A percentile compares a stretch with the other conserved stretches of the same genome.
These are phyloP conservation scores for Petrolisthes cinctipes DNA, from an alignment of 2,888 invertebrate species.

Conservation along the genomic window DNA sequence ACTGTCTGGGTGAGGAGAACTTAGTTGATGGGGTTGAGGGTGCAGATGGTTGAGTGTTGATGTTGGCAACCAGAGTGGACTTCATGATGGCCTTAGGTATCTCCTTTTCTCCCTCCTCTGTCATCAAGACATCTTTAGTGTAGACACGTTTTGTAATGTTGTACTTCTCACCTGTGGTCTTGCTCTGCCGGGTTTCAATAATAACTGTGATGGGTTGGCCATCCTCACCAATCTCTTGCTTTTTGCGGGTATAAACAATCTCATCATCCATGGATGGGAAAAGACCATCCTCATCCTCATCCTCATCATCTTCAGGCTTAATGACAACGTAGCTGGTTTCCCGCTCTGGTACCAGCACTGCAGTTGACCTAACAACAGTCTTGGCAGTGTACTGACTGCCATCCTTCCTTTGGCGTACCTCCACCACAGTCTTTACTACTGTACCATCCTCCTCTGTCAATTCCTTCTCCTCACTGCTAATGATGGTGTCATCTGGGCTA, in stretches of 20 bases:
- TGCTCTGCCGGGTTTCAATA: slow-evolving; percentile 62
- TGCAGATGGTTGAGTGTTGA: neutral
- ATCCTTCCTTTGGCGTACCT: slow-evolving; percentile 47
- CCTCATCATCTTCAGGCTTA: slow-evolving; percentile 54
- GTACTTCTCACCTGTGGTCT: slow-evolving; percentile 60
- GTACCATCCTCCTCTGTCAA: slow-evolving; percentile 60
- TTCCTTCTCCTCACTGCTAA: slow-evolving; percentile 60
- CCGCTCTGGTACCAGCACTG: slow-evolving; percentile 60
- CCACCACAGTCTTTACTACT: slow-evolving; percentile 51
- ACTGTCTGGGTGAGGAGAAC: neutral
- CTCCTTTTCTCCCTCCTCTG: slow-evolving; percentile 60
- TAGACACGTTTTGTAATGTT: slow-evolving; percentile 64
- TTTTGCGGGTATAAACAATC: slow-evolving; percentile 60
- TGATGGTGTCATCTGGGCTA: slow-evolving; percentile 54
- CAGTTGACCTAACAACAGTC: slow-evolving; percentile 51
- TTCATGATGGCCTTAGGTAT: slow-evolving; percentile 36
- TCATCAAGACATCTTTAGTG: slow-evolving; percentile 59
- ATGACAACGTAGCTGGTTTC: slow-evolving; percentile 64
- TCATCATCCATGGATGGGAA: slow-evolving; percentile 65
- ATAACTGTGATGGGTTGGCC: slow-evolving; percentile 59
- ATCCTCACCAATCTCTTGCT: slow-evolving; percentile 56
- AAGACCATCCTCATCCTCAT: slow-evolving; percentile 40
- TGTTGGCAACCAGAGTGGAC: slow-evolving; percentile 46
- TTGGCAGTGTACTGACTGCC: slow-evolving; percentile 62
- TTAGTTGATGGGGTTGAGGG: neutral